These are phyloP conservation scores for Lacerta agilis DNA, from an alignment of 2,797 vertebrate species.

Conservation along the genomic window DNA sequence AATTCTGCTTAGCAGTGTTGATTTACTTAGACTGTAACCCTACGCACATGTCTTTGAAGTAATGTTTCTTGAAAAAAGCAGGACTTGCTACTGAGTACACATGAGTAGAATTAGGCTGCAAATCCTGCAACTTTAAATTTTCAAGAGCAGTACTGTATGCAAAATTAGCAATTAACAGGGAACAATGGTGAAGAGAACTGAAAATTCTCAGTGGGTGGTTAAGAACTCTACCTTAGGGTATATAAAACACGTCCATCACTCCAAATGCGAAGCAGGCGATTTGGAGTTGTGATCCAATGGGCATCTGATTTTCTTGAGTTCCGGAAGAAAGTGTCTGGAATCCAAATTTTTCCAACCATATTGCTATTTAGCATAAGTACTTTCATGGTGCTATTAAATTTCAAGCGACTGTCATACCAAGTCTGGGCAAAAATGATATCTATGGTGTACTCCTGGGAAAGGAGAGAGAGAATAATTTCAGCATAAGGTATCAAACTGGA, in stretches of 20 bases:
- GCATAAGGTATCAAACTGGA: not conserved
- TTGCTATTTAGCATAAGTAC: slow-evolving; percentile 96
- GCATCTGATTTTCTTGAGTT: slow-evolving; percentile 96
- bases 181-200: not conserved
- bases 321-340: slow-evolving; percentile 96
- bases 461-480: slow-evolving; percentile 7
- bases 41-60: not conserved
- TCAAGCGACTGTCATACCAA: slow-evolving; percentile 95
- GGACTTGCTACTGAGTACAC: not conserved
- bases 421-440: slow-evolving; percentile 98
- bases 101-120: not conserved
- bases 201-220: not conserved
- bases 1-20: not conserved
- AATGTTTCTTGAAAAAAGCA: not conserved
- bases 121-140: not conserved
- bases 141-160: not conserved
- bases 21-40: not conserved
- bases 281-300: slow-evolving; percentile 98
- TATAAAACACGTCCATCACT: slow-evolving; percentile 94
- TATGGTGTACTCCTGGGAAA: slow-evolving; percentile 89
- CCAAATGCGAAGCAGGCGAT: slow-evolving; percentile 92
- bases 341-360: slow-evolving; percentile 99
- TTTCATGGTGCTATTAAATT: slow-evolving; percentile 96
- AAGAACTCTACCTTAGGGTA: slow-evolving; percentile 85
- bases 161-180: not conserved